Conservation (phyloP, 1,140 invertebrate genomes). For the Hylaeus volcanicus region DNA sequence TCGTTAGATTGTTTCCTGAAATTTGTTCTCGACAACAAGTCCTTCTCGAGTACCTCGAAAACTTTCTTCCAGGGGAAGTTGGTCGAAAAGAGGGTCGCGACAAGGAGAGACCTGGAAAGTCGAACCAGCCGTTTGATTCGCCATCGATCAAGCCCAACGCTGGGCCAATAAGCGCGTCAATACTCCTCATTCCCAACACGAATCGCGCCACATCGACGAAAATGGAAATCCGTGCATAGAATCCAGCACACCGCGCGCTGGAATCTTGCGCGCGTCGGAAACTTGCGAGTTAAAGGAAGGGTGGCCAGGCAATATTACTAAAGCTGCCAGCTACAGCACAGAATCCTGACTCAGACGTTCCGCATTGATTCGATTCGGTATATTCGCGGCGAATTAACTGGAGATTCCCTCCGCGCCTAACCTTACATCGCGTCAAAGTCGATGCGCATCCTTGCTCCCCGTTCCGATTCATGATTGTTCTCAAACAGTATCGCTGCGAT, state of each 20-base stretch:
- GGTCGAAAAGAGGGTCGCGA: background rate
- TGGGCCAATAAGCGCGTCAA: constrained; percentile 34
- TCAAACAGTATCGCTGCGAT: too few relatives aligned
- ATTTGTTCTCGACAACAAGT: constrained; percentile 1
- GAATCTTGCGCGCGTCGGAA: constrained; percentile 10
- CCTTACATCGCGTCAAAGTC: background rate
- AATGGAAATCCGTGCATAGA: constrained; percentile 47
- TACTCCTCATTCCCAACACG: constrained; percentile 33
- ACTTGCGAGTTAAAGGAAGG: constrained; percentile 27
- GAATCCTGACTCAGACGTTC: constrained; percentile 7
- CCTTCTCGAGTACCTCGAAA: background rate
- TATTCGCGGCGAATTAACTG: background rate
- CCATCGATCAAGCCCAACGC: constrained; percentile 48
- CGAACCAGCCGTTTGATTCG: constrained; percentile 42
- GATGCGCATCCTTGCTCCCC: background rate
- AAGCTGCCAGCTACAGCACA: background rate
- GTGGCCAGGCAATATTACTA: constrained; percentile 21
- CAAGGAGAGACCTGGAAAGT: background rate
- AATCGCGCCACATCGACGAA: constrained; percentile 17
- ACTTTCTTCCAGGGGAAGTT: background rate
- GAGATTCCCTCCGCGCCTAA: background rate
- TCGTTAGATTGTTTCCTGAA: background rate
- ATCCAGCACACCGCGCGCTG: background rate
- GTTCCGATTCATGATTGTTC: too few relatives aligned
- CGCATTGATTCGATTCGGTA: constrained; percentile 8